Conservation (phyloP, 2,888 invertebrate genomes). For the Cheilosia vernalis region DNA sequence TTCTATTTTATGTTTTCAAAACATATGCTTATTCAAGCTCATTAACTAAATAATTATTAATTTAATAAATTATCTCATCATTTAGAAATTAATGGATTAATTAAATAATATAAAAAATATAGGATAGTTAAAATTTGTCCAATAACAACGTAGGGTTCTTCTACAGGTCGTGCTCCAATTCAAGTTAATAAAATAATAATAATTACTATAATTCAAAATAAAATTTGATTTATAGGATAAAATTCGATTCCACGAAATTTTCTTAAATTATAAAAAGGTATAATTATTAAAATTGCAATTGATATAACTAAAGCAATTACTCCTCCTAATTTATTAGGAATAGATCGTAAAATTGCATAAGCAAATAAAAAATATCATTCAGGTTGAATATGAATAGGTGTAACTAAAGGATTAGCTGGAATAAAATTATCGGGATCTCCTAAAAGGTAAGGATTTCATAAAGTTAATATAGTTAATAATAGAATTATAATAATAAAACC, state of each 20-base stretch:
- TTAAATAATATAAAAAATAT: conserved; percentile 86
- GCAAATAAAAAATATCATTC: conserved; percentile 94
- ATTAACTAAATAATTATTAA: conserved; percentile 84
- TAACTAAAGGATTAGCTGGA: conserved; percentile 84
- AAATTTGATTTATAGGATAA: conserved; percentile 86
- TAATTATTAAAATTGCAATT: conserved; percentile 87
- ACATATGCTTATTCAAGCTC: conserved; percentile 88
- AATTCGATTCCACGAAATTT: conserved; percentile 85
- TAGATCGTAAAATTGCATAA: conserved; percentile 91
- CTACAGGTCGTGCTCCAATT: conserved; percentile 88
- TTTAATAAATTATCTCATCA: conserved; percentile 85
- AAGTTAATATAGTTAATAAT: conserved; percentile 84
- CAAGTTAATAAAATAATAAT: conserved; percentile 88
- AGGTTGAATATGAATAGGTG: conserved; percentile 91
- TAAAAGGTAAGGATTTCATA: conserved; percentile 86
- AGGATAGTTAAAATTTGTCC: conserved; percentile 86
- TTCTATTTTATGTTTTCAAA: conserved; percentile 89
- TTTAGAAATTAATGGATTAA: conserved; percentile 84
- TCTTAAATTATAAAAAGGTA: conserved; percentile 85
- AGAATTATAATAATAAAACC: conserved; percentile 83
- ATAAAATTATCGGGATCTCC: conserved; percentile 90
- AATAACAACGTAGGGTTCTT: conserved; percentile 86
- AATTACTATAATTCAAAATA: conserved; percentile 86
- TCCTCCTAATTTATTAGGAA: conserved; percentile 91
- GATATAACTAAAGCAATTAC: conserved; percentile 85